These are phyloP conservation scores for Gryllus bimaculatus DNA, from an alignment of 1,140 invertebrate species.

Conservation along the genomic window DNA sequence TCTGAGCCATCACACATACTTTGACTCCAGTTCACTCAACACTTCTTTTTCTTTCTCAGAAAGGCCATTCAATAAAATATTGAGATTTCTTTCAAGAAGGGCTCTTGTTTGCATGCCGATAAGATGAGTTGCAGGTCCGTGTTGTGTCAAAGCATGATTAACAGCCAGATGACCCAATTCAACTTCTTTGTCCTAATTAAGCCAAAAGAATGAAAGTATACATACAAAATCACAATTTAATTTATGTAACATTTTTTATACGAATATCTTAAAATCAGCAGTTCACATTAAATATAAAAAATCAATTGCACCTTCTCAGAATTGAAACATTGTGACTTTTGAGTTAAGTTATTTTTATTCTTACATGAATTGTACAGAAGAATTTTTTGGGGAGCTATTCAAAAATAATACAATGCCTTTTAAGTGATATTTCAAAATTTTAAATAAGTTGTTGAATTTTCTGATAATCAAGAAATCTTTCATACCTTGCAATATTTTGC, in stretches of 20 bases:
- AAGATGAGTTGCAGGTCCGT: constrained; percentile 41
- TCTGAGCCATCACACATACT: constrained; percentile 9
- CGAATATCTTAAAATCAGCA: no score
- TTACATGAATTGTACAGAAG: no score
- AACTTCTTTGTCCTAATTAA: constrained; percentile 44
- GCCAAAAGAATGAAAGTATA: neutral
- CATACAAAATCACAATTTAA: no score
- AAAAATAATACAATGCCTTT: no score
- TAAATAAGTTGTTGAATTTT: neutral
- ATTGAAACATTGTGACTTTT: no score
- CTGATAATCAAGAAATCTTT: neutral
- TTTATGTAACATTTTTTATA: no score
- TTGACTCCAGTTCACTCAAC: neutral
- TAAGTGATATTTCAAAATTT: no score
- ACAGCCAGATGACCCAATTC: constrained; percentile 62
- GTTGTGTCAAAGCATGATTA: constrained; percentile 47
- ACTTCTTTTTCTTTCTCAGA: neutral
- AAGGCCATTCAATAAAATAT: constrained; percentile 17
- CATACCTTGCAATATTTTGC: constrained; percentile 52
- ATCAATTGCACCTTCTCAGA: no score
- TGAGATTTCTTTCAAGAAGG: constrained; percentile 10
- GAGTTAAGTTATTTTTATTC: no score
- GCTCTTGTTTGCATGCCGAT: constrained; percentile 15
- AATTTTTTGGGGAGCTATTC: no score
- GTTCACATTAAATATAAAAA: no score